These are phyloP conservation scores for Antechinus flavipes DNA, from an alignment of 2,113 vertebrate genomes.

Conservation along the genomic window DNA sequence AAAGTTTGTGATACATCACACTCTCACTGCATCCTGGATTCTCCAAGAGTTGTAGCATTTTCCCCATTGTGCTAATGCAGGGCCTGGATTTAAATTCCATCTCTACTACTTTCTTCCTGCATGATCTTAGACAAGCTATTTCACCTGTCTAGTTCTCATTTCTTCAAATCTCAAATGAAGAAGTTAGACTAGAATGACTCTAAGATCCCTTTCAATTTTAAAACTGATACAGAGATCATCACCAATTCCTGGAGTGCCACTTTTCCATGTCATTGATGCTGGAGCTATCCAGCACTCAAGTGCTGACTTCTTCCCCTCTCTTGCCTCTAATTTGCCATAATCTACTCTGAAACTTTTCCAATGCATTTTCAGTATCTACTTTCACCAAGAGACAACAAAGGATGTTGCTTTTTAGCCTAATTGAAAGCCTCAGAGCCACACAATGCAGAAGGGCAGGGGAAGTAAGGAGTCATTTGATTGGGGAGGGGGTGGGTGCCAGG, in stretches of 20 bases:
- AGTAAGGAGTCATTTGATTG: conserved; percentile 57
- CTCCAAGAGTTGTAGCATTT: not conserved
- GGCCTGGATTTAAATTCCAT: not conserved
- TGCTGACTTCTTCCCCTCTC: conserved; percentile 19
- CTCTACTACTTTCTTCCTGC: not conserved
- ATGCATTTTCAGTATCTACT: not conserved
- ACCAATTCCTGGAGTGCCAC: not conserved
- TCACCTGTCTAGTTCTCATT: not conserved
- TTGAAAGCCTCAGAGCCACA: conserved; percentile 51
- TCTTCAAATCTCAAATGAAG: not conserved
- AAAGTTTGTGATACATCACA: conserved; percentile 2
- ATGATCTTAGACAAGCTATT: not conserved
- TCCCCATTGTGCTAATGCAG: not conserved
- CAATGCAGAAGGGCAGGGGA: conserved; percentile 44
- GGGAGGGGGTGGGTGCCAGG: not conserved
- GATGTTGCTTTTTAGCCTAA: conserved; percentile 54
- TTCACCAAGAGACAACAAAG: conserved; percentile 29
- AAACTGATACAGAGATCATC: not conserved
- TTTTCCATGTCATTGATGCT: not conserved
- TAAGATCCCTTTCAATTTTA: not conserved
- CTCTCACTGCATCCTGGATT: conserved; percentile 10
- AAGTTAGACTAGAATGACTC: not conserved
- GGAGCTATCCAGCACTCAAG: not conserved
- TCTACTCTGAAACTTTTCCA: not conserved
- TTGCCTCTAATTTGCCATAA: not conserved